Conservation (phyloP, 2,888 invertebrate genomes). For the Drosophila ezoana region DNA sequence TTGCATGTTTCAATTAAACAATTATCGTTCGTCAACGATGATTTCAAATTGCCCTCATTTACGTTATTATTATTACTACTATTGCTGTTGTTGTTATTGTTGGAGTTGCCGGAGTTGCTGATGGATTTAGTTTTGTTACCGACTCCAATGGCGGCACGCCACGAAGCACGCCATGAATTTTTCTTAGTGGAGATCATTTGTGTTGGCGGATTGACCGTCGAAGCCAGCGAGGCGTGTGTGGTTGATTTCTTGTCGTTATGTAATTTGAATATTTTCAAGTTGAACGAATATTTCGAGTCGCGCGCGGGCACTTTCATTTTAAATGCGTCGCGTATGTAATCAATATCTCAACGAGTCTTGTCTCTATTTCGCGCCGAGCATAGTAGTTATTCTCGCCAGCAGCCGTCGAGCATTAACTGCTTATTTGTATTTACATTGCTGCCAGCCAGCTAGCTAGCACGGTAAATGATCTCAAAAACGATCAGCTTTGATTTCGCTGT, state of each 20-base stretch:
- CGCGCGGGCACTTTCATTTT: slow-evolving; percentile 81
- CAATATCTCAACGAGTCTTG: slow-evolving; percentile 20
- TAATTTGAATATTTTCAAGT: slow-evolving; percentile 83
- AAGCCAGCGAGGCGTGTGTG: slow-evolving; percentile 41
- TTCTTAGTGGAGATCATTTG: slow-evolving; percentile 70
- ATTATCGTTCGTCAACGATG: slow-evolving; percentile 11
- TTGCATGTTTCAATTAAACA: slow-evolving; percentile 23
- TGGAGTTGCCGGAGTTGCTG: slow-evolving; percentile 7
- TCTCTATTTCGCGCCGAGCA: slow-evolving; percentile 18
- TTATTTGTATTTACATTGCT: slow-evolving; percentile 45
- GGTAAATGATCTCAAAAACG: slow-evolving; percentile 33
- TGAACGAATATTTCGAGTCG: slow-evolving; percentile 79
- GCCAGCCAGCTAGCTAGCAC: slow-evolving; percentile 10
- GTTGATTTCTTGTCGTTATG: slow-evolving; percentile 77
- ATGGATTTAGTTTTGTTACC: slow-evolving; percentile 47
- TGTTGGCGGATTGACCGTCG: slow-evolving; percentile 42
- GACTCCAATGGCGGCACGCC: slow-evolving; percentile 68
- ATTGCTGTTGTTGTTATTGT: slow-evolving; percentile 17
- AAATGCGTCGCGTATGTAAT: slow-evolving; percentile 25
- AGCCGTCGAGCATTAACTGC: slow-evolving; percentile 5
- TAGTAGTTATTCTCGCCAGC: slow-evolving; percentile 34
- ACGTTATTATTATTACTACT: slow-evolving; percentile 9
- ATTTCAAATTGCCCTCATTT: slow-evolving; percentile 17
- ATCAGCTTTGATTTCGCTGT: slow-evolving; percentile 37
- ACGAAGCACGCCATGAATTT: slow-evolving; percentile 80